Evolutionary conservation across 1,140 invertebrate genomes (phyloP).

Genomic region (Drosophila nebulosa): DNA sequence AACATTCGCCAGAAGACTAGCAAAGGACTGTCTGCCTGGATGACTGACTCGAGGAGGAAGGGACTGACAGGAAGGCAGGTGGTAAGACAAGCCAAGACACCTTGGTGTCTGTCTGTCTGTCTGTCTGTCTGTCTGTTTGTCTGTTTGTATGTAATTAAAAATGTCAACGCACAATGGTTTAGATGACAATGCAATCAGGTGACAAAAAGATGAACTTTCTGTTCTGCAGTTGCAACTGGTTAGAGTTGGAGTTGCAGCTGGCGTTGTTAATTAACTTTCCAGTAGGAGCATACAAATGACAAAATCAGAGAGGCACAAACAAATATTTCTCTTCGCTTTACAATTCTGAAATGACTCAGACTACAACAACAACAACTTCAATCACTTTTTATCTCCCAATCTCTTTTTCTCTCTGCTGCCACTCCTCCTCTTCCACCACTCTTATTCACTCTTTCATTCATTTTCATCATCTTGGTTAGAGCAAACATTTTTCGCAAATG

Average conservation of each 20-base stretch:
- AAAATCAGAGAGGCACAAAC: background rate
- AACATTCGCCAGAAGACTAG: slow-evolving; percentile 22
- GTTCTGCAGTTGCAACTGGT: background rate
- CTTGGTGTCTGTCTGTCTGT: too few species aligned
- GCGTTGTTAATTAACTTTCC: background rate
- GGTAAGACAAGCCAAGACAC: background rate
- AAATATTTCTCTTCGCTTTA: background rate
- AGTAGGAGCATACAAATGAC: background rate
- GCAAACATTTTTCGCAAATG: slow-evolving; percentile 79
- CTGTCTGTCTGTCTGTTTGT: background rate
- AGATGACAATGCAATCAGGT: slow-evolving; percentile 65
- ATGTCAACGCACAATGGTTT: slow-evolving; percentile 69
- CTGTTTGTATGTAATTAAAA: slow-evolving; percentile 67
- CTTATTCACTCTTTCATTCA: slow-evolving; percentile 7
- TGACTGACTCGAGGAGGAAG: background rate
- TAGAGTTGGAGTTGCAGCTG: background rate
- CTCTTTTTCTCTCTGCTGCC: background rate
- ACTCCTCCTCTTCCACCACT: background rate
- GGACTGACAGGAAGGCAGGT: slow-evolving; percentile 4
- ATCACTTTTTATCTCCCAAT: slow-evolving; percentile 23
- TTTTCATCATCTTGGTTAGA: slow-evolving; percentile 25
- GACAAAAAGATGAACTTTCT: slow-evolving; percentile 17
- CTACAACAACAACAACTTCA: slow-evolving; percentile 12
- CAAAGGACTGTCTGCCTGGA: slow-evolving; percentile 6
- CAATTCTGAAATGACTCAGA: background rate